phyloP scores from a whole-genome alignment of 1,140 invertebrate species.

The Drosophila pseudoananassae region DNA sequence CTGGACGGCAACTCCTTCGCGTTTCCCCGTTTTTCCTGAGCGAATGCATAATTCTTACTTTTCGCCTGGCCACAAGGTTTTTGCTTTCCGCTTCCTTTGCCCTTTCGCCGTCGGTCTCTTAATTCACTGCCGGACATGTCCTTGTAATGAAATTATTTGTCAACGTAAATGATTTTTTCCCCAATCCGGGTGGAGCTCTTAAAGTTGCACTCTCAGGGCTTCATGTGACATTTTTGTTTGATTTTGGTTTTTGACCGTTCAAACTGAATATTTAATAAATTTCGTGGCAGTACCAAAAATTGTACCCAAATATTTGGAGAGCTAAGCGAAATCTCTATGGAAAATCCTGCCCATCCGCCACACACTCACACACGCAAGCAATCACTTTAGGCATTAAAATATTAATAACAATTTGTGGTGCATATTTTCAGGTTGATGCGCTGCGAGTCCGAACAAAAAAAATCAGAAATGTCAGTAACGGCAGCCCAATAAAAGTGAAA shows the following conservation, averaged over 20 bases:
- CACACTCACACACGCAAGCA: slow-evolving; percentile 9
- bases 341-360: slow-evolving; percentile 10
- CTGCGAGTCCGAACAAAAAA: slow-evolving; percentile 25
- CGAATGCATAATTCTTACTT: slow-evolving; percentile 74
- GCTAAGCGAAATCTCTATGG: slow-evolving; percentile 5
- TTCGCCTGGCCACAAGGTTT: slow-evolving; percentile 46
- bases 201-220: slow-evolving; percentile 24
- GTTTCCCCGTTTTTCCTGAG: slow-evolving; percentile 13
- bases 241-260: slow-evolving; percentile 18
- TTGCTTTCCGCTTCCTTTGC: slow-evolving; percentile 19
- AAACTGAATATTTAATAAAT: slow-evolving; percentile 60
- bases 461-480: slow-evolving; percentile 15
- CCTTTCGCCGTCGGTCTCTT: slow-evolving; percentile 50
- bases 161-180: slow-evolving; percentile 50
- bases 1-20: slow-evolving; percentile 17
- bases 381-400: slow-evolving; percentile 69
- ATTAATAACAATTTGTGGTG: slow-evolving; percentile 75
- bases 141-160: slow-evolving; percentile 77
- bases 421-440: slow-evolving; percentile 67
- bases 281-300: slow-evolving; percentile 43
- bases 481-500: slow-evolving; percentile 15
- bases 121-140: slow-evolving; percentile 55
- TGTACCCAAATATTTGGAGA: slow-evolving; percentile 61
- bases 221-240: slow-evolving; percentile 29
- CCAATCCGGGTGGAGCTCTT: slow-evolving; percentile 4